These are phyloP conservation scores for Phlogophora meticulosa DNA, from an alignment of 2,888 invertebrate genomes.

Conservation along the genomic window DNA sequence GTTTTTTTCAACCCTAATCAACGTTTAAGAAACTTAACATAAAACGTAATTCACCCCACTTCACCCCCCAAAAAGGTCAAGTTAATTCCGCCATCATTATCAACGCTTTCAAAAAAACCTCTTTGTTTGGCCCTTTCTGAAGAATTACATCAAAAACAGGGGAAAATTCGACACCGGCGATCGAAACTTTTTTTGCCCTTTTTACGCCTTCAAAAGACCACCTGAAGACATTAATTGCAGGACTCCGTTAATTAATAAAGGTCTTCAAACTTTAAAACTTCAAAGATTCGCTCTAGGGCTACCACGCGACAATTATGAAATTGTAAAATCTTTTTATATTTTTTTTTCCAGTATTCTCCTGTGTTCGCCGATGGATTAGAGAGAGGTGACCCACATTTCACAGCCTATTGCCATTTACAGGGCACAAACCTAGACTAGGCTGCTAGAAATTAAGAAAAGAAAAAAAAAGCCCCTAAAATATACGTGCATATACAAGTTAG, in stretches of 20 bases:
- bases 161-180: slow-evolving; percentile 62
- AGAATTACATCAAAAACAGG: slow-evolving; percentile 46
- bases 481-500: no score
- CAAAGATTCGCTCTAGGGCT: slow-evolving; percentile 56
- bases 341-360: no score
- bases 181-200: slow-evolving; percentile 57
- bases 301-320: slow-evolving; percentile 1
- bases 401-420: no score
- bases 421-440: no score
- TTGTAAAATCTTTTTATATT: background rate
- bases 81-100: slow-evolving; percentile 48
- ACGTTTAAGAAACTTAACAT: background rate
- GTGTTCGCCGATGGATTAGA: no score
- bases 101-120: slow-evolving; percentile 33
- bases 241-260: slow-evolving; percentile 86
- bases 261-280: slow-evolving; percentile 68
- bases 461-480: no score
- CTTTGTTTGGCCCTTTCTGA: slow-evolving; percentile 45
- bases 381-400: no score
- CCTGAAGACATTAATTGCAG: slow-evolving; percentile 79
- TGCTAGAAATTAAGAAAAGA: no score
- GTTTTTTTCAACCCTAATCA: no score
- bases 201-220: slow-evolving; percentile 65
- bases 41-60: slow-evolving; percentile 17
- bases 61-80: slow-evolving; percentile 29